Evolutionary conservation across 2,113 vertebrate genomes (phyloP).

Genomic region (Nestor notabilis): DNA sequence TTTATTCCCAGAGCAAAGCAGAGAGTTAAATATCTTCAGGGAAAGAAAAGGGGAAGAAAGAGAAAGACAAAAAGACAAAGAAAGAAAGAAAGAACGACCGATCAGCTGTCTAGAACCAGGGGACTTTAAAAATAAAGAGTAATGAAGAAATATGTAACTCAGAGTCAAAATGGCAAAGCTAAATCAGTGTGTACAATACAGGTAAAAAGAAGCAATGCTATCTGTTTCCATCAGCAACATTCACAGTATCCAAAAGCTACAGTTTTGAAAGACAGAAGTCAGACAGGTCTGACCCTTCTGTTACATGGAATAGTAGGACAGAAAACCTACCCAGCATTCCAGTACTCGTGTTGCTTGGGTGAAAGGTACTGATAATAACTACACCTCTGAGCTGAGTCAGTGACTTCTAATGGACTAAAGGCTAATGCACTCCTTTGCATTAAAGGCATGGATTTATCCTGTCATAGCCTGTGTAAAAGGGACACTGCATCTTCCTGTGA

Average conservation of each 20-base stretch:
- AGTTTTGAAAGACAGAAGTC: neutral
- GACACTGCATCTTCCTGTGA: neutral
- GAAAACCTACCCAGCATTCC: neutral
- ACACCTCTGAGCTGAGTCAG: neutral
- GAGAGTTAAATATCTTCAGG: neutral
- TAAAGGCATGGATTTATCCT: neutral
- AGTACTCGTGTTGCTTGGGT: neutral
- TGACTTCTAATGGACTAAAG: neutral
- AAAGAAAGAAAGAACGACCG: neutral
- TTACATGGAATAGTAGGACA: neutral
- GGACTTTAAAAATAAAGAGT: neutral
- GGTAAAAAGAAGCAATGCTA: neutral
- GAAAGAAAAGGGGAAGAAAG: too few species aligned
- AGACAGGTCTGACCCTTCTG: neutral
- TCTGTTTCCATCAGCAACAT: neutral
- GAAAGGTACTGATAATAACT: neutral
- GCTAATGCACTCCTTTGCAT: neutral
- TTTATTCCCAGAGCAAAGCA: neutral
- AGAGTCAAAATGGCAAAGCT: slow-evolving; percentile 29
- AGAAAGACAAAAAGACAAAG: too few species aligned
- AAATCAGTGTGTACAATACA: neutral
- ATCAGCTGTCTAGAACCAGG: neutral
- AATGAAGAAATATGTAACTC: neutral
- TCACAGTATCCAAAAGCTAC: neutral
- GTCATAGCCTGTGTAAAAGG: neutral